These are phyloP conservation scores for Alca torda DNA, from an alignment of 2,797 vertebrate genomes.

Conservation along the genomic window DNA sequence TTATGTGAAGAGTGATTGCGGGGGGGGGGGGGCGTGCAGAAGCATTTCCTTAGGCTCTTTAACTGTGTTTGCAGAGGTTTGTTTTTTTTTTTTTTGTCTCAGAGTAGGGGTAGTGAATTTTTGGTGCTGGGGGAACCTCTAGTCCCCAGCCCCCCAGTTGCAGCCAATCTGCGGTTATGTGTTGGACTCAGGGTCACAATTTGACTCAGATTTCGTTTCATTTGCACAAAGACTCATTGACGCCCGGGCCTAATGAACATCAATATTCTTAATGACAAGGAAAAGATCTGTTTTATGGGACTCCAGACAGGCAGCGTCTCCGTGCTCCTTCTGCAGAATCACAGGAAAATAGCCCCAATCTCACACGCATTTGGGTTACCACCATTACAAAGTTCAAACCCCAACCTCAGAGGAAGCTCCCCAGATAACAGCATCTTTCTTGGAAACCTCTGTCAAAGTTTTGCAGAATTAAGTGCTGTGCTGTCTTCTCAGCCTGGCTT, in stretches of 20 bases:
- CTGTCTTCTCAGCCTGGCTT: neutral
- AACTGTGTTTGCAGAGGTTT: neutral
- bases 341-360: constrained; percentile 42
- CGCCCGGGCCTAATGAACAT: constrained; percentile 90
- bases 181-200: constrained; percentile 88
- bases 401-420: neutral
- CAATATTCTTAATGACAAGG: constrained; percentile 93
- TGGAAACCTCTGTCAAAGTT: constrained; percentile 44
- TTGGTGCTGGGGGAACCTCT: neutral
- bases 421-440: constrained; percentile 26
- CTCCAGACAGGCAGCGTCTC: constrained; percentile 78
- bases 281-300: constrained; percentile 84
- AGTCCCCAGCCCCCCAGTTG: neutral
- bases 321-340: constrained; percentile 61
- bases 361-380: neutral
- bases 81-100: neutral
- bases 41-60: neutral
- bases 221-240: constrained; percentile 96
- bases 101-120: neutral
- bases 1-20: neutral
- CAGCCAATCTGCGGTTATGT: constrained; percentile 4
- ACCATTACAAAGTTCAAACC: constrained; percentile 11
- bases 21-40: too few relatives aligned
- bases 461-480: constrained; percentile 9
- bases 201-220: constrained; percentile 94